These are phyloP conservation scores for Noctua janthe DNA, from an alignment of 2,888 invertebrate species.

Conservation along the genomic window DNA sequence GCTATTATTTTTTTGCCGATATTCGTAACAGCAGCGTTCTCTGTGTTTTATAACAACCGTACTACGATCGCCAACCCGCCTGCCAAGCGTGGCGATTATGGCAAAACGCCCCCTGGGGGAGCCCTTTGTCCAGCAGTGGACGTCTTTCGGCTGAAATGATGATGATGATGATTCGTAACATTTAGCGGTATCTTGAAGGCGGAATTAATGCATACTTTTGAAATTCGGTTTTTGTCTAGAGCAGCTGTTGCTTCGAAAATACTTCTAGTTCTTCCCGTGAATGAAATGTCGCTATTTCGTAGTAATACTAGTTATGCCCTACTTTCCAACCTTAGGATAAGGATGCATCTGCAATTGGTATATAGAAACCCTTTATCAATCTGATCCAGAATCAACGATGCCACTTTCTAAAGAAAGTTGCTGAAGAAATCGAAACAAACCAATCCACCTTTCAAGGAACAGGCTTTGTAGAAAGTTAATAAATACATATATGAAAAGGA, in stretches of 20 bases:
- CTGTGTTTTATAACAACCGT: no score
- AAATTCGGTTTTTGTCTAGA: background rate
- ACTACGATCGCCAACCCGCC: no score
- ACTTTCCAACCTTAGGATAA: background rate
- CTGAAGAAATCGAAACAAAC: conserved; percentile 10
- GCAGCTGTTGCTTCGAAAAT: no score
- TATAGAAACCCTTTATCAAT: background rate
- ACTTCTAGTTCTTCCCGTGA: background rate
- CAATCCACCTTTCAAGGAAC: background rate
- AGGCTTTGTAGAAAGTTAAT: background rate
- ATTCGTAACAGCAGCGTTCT: background rate
- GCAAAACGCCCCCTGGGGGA: no score
- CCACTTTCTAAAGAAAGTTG: conserved; percentile 33
- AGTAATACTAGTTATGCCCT: background rate
- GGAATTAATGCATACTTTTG: background rate
- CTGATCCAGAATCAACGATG: background rate
- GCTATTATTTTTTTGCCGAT: background rate
- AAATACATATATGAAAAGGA: background rate
- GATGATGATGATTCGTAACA: background rate
- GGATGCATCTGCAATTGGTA: background rate
- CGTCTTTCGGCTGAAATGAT: no score
- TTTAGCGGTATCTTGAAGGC: background rate
- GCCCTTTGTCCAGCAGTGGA: no score
- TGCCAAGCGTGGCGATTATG: no score
- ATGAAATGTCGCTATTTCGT: background rate